Evolutionary conservation across 2,113 vertebrate species (phyloP).

Genomic region (Thryonomys swinderianus): DNA sequence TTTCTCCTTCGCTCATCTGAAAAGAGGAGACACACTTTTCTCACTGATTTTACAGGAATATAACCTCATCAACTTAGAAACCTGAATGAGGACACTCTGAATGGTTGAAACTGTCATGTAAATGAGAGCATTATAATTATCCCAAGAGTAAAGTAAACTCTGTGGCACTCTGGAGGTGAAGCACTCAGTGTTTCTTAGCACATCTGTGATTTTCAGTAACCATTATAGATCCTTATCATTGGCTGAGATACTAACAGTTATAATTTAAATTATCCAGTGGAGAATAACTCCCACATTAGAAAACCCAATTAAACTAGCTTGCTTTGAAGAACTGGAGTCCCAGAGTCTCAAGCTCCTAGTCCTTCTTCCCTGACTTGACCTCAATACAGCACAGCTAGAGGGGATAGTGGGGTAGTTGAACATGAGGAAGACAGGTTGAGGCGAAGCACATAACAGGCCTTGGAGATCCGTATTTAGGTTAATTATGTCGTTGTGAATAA

Average conservation of each 20-base stretch:
- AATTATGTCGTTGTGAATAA: neutral
- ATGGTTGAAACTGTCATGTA: constrained; percentile 33
- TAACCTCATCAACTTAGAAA: constrained; percentile 44
- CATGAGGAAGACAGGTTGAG: neutral
- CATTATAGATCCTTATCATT: neutral
- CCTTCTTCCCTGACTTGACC: neutral
- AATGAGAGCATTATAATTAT: constrained; percentile 37
- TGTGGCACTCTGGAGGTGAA: neutral
- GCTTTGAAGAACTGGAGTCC: constrained; percentile 1
- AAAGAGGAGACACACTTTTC: neutral
- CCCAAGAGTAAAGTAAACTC: constrained; percentile 44
- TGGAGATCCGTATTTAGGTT: neutral
- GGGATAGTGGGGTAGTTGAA: neutral
- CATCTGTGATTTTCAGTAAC: neutral
- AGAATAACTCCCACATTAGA: constrained; percentile 36
- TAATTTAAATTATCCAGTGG: neutral
- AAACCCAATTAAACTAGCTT: constrained; percentile 39
- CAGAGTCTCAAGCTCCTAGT: neutral
- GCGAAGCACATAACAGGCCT: neutral
- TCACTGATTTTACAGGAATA: neutral
- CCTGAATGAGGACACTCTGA: constrained; percentile 29
- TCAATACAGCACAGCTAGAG: neutral
- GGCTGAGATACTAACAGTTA: constrained; percentile 16
- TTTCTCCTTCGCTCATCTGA: constrained; percentile 32
- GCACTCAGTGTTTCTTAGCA: neutral